phyloP scores from a whole-genome alignment of 2,888 invertebrate species.

The Troilus luridus region DNA sequence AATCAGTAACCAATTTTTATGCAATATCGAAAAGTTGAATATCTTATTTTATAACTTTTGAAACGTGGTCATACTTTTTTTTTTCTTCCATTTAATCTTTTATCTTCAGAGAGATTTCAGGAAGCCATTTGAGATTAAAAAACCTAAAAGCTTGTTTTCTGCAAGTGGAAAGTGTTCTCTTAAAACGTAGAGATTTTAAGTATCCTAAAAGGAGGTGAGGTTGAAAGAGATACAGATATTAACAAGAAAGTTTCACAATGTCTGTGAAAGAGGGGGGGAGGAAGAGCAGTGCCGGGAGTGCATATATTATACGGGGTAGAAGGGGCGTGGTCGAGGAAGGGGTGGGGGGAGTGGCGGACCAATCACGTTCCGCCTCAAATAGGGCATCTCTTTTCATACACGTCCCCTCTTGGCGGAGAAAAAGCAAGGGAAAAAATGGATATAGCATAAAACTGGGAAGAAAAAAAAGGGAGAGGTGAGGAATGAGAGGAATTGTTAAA shows the following conservation, averaged over 20 bases:
- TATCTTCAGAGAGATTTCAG: neutral
- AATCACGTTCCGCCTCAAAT: constrained; percentile 53
- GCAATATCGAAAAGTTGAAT: neutral
- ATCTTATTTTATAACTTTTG: neutral
- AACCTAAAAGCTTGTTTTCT: constrained; percentile 55
- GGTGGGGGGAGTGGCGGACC: constrained; percentile 36
- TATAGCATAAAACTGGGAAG: constrained; percentile 36
- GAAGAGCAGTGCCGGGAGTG: constrained; percentile 16
- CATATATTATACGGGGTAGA: constrained; percentile 39
- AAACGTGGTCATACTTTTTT: neutral
- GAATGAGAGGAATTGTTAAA: constrained; percentile 49
- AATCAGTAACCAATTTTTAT: neutral
- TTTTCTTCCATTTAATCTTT: constrained; percentile 1
- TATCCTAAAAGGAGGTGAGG: constrained; percentile 30
- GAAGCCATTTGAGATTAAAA: constrained; percentile 44
- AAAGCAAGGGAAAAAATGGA: constrained; percentile 20
- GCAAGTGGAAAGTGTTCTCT: constrained; percentile 15
- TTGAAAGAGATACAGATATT: constrained; percentile 46
- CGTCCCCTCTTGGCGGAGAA: constrained; percentile 45
- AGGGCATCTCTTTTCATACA: constrained; percentile 59
- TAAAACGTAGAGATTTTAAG: constrained; percentile 26
- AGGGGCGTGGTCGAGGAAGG: constrained; percentile 27
- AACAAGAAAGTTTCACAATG: constrained; percentile 47
- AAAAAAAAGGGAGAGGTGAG: constrained; percentile 28
- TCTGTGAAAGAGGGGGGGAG: neutral